These are phyloP conservation scores for Vireo griseus DNA, from an alignment of 2,797 vertebrate genomes.

Conservation along the genomic window DNA sequence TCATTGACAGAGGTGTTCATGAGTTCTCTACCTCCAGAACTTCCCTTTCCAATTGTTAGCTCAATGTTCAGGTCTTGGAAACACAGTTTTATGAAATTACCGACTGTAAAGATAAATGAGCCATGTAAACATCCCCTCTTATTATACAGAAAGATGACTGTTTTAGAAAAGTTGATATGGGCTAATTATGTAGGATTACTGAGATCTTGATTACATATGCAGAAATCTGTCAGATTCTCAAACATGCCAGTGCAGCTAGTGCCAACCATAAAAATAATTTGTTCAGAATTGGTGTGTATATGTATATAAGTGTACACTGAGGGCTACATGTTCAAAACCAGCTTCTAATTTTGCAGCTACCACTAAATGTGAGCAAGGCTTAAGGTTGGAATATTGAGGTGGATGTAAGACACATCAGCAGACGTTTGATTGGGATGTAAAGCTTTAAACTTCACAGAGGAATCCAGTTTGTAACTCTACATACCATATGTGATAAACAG, in stretches of 20 bases:
- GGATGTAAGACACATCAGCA: not conserved
- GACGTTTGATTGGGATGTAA: not conserved
- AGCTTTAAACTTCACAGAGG: not conserved
- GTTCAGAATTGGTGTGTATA: constrained; percentile 34
- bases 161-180: constrained; percentile 67
- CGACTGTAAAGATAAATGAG: constrained; percentile 54
- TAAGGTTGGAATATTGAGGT: not conserved
- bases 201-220: constrained; percentile 58
- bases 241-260: constrained; percentile 22
- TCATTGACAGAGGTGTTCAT: constrained; percentile 38
- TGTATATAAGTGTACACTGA: constrained; percentile 13
- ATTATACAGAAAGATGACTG: constrained; percentile 51
- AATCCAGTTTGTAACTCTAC: not conserved
- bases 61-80: constrained; percentile 50
- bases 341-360: not conserved
- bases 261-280: constrained; percentile 52
- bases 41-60: constrained; percentile 42
- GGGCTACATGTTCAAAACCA: not conserved
- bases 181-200: constrained; percentile 66
- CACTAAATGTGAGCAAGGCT: not conserved
- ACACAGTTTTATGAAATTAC: constrained; percentile 64
- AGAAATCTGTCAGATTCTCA: constrained; percentile 53
- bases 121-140: constrained; percentile 65
- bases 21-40: constrained; percentile 22
- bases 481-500: not conserved